Base-by-base conservation (phyloP, 2,797 vertebrate genomes). In the Hephaestus fuliginosus region DNA sequence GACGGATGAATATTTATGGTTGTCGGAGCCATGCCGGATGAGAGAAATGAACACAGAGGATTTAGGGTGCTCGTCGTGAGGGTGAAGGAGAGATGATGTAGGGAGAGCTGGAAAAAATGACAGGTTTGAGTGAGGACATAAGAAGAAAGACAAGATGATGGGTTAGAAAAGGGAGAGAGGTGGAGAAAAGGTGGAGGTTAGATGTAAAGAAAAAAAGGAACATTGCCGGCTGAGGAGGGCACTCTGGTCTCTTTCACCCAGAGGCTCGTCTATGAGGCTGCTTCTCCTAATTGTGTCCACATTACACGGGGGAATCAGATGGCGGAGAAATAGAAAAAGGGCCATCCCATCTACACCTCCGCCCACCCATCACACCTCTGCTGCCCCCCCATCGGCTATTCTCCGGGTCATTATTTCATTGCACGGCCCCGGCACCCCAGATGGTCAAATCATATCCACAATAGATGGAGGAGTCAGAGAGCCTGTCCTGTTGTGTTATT, bases 171-270 rank as follows among this genome's bases (percentile, higher is more conserved):
- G 20, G 64, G 52, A 22, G 11, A 64, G 44, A 70, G 70, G 36
- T 61, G 39, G 36, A 44, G 57, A 46, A 61, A 52, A 67, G 53
- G 48, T 65, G 62, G 41, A 76, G 46, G 61, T 70, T 65, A 57
- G 55, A 43, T 46, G 44, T 48, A 70, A 77, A 79, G 17, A 25
- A 25, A 67, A 74, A 53, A 72, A 53, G 58, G 9, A 63, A 22
- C 60, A 44, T 13, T 12, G 53, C 46, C 36, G 60, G 28, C 28
- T 55, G 55, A 81, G 22, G 15, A 55, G 51, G 67, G 30, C 28
- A 48, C 56, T 70, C 63, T 76, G 53, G 69, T 74, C 95, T 96
- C 95, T 88, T 94, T 96, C 91, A 98, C 95, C 83, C 93, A 95
- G 58, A 93, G 92, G 70, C 93, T 93, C 18, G 95, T 25, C 25